A percentile compares a stretch with the other conserved stretches of the same genome.
Evolutionary conservation across 2,888 invertebrate genomes (phyloP).

Genomic region (Girardia tigrina): DNA sequence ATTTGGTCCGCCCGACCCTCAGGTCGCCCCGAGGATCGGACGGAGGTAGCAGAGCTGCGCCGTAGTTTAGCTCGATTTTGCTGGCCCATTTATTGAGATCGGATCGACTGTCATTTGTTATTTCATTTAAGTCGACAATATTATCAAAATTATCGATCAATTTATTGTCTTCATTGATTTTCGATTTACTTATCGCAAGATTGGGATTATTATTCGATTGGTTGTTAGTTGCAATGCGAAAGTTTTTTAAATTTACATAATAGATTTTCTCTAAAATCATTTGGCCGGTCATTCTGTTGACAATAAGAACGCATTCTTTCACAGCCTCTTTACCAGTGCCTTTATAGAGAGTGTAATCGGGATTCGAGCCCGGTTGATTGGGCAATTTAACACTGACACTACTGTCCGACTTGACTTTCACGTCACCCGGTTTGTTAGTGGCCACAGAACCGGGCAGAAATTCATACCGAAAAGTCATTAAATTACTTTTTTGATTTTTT

Average conservation of each 20-base stretch:
- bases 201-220: neutral
- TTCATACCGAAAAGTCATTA: neutral
- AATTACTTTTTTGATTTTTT: constrained; percentile 17
- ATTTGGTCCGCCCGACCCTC: too few relatives aligned
- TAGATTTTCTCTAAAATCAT: neutral
- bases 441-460: constrained; percentile 4
- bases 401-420: neutral
- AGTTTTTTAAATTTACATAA: neutral
- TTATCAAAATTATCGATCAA: neutral
- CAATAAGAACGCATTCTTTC: constrained; percentile 17
- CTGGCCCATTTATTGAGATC: too few relatives aligned
- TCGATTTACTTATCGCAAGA: neutral
- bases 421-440: constrained; percentile 7
- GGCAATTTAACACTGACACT: constrained; percentile 5
- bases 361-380: constrained; percentile 1
- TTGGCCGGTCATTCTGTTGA: neutral
- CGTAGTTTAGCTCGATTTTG: too few relatives aligned
- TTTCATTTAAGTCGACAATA: too few relatives aligned
- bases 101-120: too few relatives aligned
- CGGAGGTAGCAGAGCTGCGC: too few relatives aligned
- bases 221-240: neutral
- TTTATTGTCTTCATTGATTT: neutral
- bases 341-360: neutral
- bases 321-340: neutral
- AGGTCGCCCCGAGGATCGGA: too few relatives aligned